Conservation (phyloP, 2,888 invertebrate genomes). For the Lithophane leautieri region DNA sequence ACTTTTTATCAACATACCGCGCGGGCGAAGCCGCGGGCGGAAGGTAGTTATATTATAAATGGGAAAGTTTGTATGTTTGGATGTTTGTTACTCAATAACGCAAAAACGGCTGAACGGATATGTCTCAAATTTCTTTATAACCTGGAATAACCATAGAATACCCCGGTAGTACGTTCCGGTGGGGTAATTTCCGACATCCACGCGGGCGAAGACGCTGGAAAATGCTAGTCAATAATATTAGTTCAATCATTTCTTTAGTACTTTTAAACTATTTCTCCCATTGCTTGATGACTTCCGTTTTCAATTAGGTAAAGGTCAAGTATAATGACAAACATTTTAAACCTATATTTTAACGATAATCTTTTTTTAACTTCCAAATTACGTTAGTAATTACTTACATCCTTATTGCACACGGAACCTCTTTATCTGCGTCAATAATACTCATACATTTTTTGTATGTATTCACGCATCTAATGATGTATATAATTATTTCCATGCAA, state of each 20-base stretch:
- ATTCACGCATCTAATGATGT: slow-evolving; percentile 9
- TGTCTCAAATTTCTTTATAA: too few species aligned
- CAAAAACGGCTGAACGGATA: too few species aligned
- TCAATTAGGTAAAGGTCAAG: not conserved
- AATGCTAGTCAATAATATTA: not conserved
- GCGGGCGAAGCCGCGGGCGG: too few species aligned
- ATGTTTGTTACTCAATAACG: too few species aligned
- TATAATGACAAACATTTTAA: not conserved
- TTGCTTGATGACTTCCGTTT: not conserved
- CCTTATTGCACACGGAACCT: slow-evolving; percentile 34
- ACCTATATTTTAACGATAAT: not conserved
- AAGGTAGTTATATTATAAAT: too few species aligned
- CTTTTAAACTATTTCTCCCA: not conserved
- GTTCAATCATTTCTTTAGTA: not conserved
- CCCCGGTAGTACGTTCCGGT: too few species aligned
- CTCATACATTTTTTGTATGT: slow-evolving; percentile 6
- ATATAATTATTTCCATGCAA: slow-evolving; percentile 26
- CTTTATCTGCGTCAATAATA: not conserved
- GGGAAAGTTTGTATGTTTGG: too few species aligned
- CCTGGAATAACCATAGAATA: too few species aligned
- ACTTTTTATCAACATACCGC: too few species aligned
- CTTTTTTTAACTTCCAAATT: slow-evolving; percentile 2
- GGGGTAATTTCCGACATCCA: too few species aligned
- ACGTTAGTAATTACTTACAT: not conserved
- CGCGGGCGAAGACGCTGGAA: too few species aligned